These are phyloP conservation scores for Mormoops blainvillei DNA, from an alignment of 2,113 vertebrate genomes.

Conservation along the genomic window DNA sequence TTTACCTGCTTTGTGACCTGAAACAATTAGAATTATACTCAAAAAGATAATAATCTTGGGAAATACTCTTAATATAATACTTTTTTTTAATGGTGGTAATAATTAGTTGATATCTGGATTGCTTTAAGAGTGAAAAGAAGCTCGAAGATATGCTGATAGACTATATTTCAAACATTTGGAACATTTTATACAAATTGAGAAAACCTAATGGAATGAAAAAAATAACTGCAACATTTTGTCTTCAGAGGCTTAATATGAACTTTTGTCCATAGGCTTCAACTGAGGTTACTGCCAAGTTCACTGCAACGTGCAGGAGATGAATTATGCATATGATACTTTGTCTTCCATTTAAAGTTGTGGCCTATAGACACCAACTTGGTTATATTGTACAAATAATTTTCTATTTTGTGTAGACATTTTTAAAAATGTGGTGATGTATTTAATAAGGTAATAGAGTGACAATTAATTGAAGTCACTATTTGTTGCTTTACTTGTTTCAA, in stretches of 20 bases:
- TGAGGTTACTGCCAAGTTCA: not conserved
- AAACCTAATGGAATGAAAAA: slow-evolving; percentile 24
- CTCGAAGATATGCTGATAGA: not conserved
- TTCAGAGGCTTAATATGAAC: not conserved
- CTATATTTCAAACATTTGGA: not conserved
- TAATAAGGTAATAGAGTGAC: not conserved
- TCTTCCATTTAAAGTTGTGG: not conserved
- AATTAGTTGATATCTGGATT: not conserved
- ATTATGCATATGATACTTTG: not conserved
- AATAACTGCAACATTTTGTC: slow-evolving; percentile 19
- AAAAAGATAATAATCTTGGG: not conserved
- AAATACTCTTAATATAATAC: not conserved
- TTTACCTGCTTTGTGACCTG: not conserved
- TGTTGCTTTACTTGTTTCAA: not conserved
- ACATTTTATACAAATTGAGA: slow-evolving; percentile 15
- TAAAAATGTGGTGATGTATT: not conserved
- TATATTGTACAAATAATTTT: slow-evolving; percentile 34
- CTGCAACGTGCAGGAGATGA: not conserved
- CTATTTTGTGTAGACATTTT: not conserved
- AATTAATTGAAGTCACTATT: not conserved
- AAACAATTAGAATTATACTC: not conserved
- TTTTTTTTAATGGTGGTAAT: not conserved
- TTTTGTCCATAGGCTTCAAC: not conserved
- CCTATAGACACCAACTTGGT: not conserved
- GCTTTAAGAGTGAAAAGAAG: not conserved